These are phyloP conservation scores for Xanthorhoe designata DNA, from an alignment of 2,888 invertebrate genomes.

Conservation along the genomic window DNA sequence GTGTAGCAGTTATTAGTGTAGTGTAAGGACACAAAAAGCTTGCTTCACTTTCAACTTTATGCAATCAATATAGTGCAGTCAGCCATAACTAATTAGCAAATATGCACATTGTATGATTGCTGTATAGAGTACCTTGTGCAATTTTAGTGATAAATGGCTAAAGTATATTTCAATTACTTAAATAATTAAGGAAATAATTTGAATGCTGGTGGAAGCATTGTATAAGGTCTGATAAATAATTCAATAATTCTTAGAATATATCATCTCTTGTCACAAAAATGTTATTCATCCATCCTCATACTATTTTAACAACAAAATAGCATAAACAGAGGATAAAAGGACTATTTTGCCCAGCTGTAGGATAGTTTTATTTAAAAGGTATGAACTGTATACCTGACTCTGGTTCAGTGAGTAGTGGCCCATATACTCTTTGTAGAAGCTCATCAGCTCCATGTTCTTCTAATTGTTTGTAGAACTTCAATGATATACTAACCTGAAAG, in stretches of 20 bases:
- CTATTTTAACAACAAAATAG: too few relatives aligned
- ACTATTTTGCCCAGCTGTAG: background rate
- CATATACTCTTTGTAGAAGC: conserved; percentile 97
- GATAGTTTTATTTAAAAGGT: too few relatives aligned
- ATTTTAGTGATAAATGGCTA: background rate
- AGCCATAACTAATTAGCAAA: conserved; percentile 21
- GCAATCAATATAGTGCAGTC: conserved; percentile 35
- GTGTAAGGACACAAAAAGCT: conserved; percentile 34
- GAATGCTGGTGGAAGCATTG: background rate
- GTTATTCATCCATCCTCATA: too few relatives aligned
- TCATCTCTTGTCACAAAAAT: too few relatives aligned
- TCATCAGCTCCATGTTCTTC: conserved; percentile 99
- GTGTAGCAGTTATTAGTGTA: conserved; percentile 23
- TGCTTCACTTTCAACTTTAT: conserved; percentile 38
- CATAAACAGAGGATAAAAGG: background rate
- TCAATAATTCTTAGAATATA: too few relatives aligned
- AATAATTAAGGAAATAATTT: background rate
- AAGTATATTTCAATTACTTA: too few relatives aligned
- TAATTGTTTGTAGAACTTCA: conserved; percentile 99
- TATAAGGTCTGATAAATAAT: background rate
- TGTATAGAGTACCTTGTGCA: background rate
- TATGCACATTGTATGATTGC: conserved; percentile 6
- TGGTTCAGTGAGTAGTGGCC: conserved; percentile 91
- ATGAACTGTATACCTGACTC: conserved; percentile 90
- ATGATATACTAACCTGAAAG: conserved; percentile 97